Base-by-base conservation (phyloP, 2,888 invertebrate species). In the Pseudococcus jackbeardsleyi region DNA sequence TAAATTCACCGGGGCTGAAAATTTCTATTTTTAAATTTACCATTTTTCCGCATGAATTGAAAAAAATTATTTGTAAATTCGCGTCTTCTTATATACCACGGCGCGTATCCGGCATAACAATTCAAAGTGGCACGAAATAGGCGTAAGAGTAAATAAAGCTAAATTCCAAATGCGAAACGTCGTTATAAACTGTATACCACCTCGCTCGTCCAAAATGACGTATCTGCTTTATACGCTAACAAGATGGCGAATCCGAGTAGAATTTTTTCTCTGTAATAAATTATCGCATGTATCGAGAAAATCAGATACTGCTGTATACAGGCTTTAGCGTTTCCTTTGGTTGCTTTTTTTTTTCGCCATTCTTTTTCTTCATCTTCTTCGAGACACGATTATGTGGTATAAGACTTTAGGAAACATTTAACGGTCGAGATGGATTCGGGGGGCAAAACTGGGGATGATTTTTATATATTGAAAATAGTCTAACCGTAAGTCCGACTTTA, bases 41-140 rank as follows among this genome's bases (percentile, higher is more conserved):
- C 79, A 82, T 82, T 82, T 82, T 82, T 82, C 79, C 79, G 79
- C 79, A n/a, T 82, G 79, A 82, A 82, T 82, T 42, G 79, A 82
- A 82, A 82, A 82, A 82, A 82, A 82, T 82, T 82, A 82, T 82
- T 82, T 82, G 79, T 46, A 42, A 82, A 82, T 82, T 82, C 46
- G 46, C 72, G 72, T 72, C 72, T 72, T 72, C 68, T 72, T 33
- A 33, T 33, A 33, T 26, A 33, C 33, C 33, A 33, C 11, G 72
- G 17, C 72, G 72, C 72, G 72, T 72, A 72, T 72, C 72, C 72
- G 72, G 72, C 72, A 72, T 72, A 72, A 72, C 72, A 72, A 72
- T 72, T 72, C 72, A 72, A 72, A 72, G 72, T 72, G 72, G 72
- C 72, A 72, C 72, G 72, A 72, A 72, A 72, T 72, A 72, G 72